Evolutionary conservation across 2,113 vertebrate species (phyloP), one percentile per base, ranked within the genome.

Genomic region (Oreocharis arfaki): DNA sequence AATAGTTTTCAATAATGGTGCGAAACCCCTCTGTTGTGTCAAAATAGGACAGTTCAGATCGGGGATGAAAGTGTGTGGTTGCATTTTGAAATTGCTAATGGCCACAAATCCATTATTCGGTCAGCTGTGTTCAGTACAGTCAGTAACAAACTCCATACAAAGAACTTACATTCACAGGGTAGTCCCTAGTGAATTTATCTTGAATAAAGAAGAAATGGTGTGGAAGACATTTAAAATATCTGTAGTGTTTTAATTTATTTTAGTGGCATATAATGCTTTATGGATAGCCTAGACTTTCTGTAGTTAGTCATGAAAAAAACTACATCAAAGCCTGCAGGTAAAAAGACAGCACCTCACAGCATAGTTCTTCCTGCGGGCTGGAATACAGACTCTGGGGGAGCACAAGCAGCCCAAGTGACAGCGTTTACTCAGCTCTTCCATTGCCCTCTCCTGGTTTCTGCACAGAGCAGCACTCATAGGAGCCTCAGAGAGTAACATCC

Each of bases 361-460:
- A 6, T 8, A 56, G 41, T 19, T 47, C 41, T 75, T 81, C 2
- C 1, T 23, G 33, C 0, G 5, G 33, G 11, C 69, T 90, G 68
- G 13, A 53, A 41, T 60, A 28, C 26, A 53, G 76, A 6, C 50
- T 13, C 23, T 3, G 5, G 1, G 1, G 53, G 28, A 85, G 69
- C 76, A 89, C 71, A 33, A 69, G 42, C 52, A 73, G 56, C 12
- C 4, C 24, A 57, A 78, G 41, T 3, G 1, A 30, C 56, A 81
- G 67, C 42, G 37, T 32, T 86, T 88, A n/a, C 39, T 88, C 22
- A 89, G 90, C 88, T 95, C 86, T 89, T 90, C 79, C 75, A 53
- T 96, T 93, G 87, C 82, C 93, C 85, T 87, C 92, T 96, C 59
- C 90, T 94, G 93, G 95, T 59, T 74, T 86, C 37, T 14, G 14